These are phyloP conservation scores for Clistopyga incitator DNA, from an alignment of 2,888 invertebrate genomes.

Conservation along the genomic window DNA sequence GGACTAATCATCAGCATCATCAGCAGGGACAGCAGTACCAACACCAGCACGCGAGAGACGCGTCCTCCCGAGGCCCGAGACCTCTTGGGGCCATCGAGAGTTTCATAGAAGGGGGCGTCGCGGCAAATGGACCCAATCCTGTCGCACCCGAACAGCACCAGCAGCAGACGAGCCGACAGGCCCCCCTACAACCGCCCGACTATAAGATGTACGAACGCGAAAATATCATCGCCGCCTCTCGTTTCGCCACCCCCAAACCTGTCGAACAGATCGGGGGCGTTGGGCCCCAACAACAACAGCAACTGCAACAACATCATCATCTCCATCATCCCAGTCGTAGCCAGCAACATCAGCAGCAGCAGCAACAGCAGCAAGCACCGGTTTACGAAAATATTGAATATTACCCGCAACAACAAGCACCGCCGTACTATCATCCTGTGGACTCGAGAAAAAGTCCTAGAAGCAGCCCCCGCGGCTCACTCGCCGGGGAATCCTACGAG, in stretches of 20 bases:
- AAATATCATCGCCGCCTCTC: conserved; percentile 91
- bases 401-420: conserved; percentile 86
- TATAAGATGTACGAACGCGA: conserved; percentile 89
- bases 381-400: conserved; percentile 95
- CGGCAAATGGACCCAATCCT: conserved; percentile 27
- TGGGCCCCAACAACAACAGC: conserved; percentile 86
- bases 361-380: conserved; percentile 85
- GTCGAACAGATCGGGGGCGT: conserved; percentile 87
- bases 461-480: conserved; percentile 81
- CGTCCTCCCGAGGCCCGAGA: conserved; percentile 81
- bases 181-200: conserved; percentile 80
- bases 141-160: conserved; percentile 67
- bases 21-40: conserved; percentile 54
- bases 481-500: conserved; percentile 82
- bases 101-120: conserved; percentile 85
- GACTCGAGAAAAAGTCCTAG: conserved; percentile 84
- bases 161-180: conserved; percentile 65
- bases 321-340: conserved; percentile 80
- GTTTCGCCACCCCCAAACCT: conserved; percentile 91
- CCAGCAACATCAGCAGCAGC: conserved; percentile 85
- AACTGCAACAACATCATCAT: conserved; percentile 81
- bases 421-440: conserved; percentile 88
- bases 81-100: conserved; percentile 89
- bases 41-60: conserved; percentile 64
- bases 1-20: conserved; percentile 66